These are phyloP conservation scores for Oconnorella tubifera DNA, from an alignment of 2,888 invertebrate species.

Conservation along the genomic window DNA sequence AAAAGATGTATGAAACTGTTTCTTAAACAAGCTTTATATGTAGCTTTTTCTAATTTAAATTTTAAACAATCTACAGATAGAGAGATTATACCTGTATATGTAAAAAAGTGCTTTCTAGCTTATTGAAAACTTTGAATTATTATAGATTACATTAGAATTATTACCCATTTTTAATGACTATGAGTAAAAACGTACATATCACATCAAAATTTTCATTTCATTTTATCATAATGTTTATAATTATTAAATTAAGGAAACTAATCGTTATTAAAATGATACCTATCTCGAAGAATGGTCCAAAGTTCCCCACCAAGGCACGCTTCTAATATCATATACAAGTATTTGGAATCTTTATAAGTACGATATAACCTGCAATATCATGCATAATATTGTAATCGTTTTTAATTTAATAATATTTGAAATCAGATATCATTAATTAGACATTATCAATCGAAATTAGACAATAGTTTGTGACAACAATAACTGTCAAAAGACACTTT, in stretches of 20 bases:
- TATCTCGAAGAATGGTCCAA: conserved; percentile 85
- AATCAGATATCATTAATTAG: not conserved
- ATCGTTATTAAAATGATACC: conserved; percentile 45
- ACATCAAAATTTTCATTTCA: not conserved
- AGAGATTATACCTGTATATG: too few species aligned
- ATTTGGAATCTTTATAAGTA: conserved; percentile 95
- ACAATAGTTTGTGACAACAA: too few species aligned
- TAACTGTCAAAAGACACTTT: too few species aligned
- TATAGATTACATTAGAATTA: too few species aligned
- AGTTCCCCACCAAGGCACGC: conserved; percentile 96
- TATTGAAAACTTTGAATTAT: too few species aligned
- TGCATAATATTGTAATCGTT: not conserved
- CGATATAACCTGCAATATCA: conserved; percentile 78
- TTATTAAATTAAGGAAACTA: not conserved
- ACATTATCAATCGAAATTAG: not conserved
- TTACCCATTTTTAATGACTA: too few species aligned
- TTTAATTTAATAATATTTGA: not conserved
- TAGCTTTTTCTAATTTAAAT: too few species aligned
- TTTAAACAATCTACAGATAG: too few species aligned
- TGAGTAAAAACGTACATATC: too few species aligned
- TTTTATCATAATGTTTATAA: not conserved
- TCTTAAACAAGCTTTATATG: too few species aligned
- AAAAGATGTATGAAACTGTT: too few species aligned
- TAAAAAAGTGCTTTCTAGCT: too few species aligned
- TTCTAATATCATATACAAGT: conserved; percentile 98